These are phyloP conservation scores for Melikaiella ostensackeni DNA, from an alignment of 2,888 invertebrate species.

Conservation along the genomic window DNA sequence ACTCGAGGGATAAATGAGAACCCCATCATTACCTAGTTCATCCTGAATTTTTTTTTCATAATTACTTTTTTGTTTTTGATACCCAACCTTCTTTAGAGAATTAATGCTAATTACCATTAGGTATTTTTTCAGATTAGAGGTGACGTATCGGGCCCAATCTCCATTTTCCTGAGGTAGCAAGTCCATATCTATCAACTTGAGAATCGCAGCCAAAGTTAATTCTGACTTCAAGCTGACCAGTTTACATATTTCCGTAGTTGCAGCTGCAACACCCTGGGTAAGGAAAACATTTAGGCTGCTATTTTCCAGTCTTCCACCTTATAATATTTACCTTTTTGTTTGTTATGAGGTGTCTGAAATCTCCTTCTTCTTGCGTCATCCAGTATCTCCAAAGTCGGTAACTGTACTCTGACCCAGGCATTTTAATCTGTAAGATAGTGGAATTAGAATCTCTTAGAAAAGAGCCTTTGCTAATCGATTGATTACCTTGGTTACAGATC, in stretches of 20 bases:
- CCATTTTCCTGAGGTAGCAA: slow-evolving; percentile 83
- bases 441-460: background rate
- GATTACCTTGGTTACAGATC: slow-evolving; percentile 69
- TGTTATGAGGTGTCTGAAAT: slow-evolving; percentile 82
- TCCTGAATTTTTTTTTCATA: slow-evolving; percentile 77
- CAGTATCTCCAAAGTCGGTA: slow-evolving; percentile 86
- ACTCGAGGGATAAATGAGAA: slow-evolving; percentile 90
- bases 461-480: background rate
- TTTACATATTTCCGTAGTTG: slow-evolving; percentile 73
- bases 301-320: background rate
- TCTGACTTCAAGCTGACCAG: slow-evolving; percentile 81
- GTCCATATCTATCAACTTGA: slow-evolving; percentile 83
- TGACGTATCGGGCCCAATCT: slow-evolving; percentile 82
- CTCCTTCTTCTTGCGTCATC: slow-evolving; percentile 84
- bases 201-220: slow-evolving; percentile 83
- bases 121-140: slow-evolving; percentile 80
- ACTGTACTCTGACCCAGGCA: slow-evolving; percentile 79
- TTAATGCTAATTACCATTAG: slow-evolving; percentile 79
- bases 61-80: background rate
- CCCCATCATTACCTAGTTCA: slow-evolving; percentile 86
- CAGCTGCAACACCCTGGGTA: slow-evolving; percentile 65
- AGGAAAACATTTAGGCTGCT: slow-evolving; percentile 29
- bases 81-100: background rate
- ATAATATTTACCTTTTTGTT: slow-evolving; percentile 79
- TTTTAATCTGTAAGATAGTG: slow-evolving; percentile 65